These are phyloP conservation scores for Eulimnadia texana DNA, from an alignment of 1,140 invertebrate species.

Conservation along the genomic window DNA sequence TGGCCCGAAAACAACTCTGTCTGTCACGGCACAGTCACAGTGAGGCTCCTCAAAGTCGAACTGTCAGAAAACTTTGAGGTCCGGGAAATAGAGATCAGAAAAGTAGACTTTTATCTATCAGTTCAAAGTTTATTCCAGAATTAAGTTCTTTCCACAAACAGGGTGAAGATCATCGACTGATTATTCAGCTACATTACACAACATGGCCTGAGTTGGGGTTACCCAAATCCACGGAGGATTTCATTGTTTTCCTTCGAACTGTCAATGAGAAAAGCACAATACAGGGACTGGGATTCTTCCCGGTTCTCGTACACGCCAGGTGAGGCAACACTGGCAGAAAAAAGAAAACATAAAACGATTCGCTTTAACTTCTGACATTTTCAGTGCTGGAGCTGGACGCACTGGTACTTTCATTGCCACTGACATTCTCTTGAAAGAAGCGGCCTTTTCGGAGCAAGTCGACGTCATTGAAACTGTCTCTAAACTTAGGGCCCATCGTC, in stretches of 20 bases:
- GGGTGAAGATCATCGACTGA: no score
- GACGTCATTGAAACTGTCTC: conserved; percentile 30
- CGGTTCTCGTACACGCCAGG: conserved; percentile 23
- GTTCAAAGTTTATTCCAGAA: no score
- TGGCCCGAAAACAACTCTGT: conserved; percentile 40
- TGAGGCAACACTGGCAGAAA: no score
- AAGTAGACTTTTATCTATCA: conserved; percentile 30
- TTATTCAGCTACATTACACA: conserved; percentile 46
- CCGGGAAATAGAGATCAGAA: conserved; percentile 37
- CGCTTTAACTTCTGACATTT: no score
- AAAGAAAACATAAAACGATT: no score
- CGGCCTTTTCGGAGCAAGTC: conserved; percentile 23
- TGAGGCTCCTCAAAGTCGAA: conserved; percentile 36
- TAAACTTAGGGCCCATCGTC: conserved; percentile 29
- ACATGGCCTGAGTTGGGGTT: conserved; percentile 44
- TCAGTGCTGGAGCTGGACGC: conserved; percentile 29
- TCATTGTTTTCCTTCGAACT: conserved; percentile 13
- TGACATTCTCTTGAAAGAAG: conserved; percentile 26
- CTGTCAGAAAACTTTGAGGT: conserved; percentile 36
- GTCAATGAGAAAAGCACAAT: conserved; percentile 10
- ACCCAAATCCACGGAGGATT: conserved; percentile 17
- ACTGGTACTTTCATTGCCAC: conserved; percentile 28
- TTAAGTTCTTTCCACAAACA: no score
- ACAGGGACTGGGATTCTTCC: conserved; percentile 13
- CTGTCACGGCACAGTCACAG: conserved; percentile 31